Base-by-base conservation (phyloP, 2,888 invertebrate species). In the Xylocampa areola region DNA sequence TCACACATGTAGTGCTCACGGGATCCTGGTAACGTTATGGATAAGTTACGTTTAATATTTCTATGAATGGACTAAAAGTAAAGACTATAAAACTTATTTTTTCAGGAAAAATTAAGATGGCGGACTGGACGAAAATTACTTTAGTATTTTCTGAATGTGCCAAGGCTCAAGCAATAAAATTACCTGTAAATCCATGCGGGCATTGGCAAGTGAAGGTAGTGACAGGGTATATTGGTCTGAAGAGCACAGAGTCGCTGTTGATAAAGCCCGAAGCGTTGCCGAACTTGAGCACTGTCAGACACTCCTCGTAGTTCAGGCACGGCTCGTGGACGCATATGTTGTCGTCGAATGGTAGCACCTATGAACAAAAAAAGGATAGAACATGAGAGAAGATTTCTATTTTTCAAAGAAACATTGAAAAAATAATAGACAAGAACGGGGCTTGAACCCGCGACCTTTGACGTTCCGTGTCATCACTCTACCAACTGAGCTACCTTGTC, bases 251-350 rank as follows among this genome's bases (percentile, higher is more conserved):
- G 77, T 97, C 97, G 71, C 98, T 98, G 68, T 95, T 95, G 27
- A 98, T 96, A 83, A 99, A 99, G 2, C 97, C 97, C 0, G 98
- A 97, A 0, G 98, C 98, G 84, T 98, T 98, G 1, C 98, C 98
- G 79, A 99, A 99, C 86, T 97, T 98, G 17, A 99, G 94, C 2
- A 98, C 97, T 0, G 98, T 98, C 14, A 97, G 92, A 75, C 99
- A 99, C 81, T 97, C 97, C 83, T 99, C 98, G 83, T 96, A 99
- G 89, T 99, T 98, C 1, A 98, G 94, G 80, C 99, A 99, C 0
- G 99, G 99, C 82, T 99, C 99, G 47, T 97, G 95, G 0, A 99
- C 97, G 87, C 99, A 99, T 0, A 99, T 95, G 90, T 99, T 98
- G 86, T 99, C 99, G 82, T 98, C 98, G 87, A 99, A 99, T 0